Percentiles rank a stretch among this genome's conserved stretches.
Evolutionary conservation across 2,797 vertebrate species (phyloP).

Genomic region (Sparidentex hasta): DNA sequence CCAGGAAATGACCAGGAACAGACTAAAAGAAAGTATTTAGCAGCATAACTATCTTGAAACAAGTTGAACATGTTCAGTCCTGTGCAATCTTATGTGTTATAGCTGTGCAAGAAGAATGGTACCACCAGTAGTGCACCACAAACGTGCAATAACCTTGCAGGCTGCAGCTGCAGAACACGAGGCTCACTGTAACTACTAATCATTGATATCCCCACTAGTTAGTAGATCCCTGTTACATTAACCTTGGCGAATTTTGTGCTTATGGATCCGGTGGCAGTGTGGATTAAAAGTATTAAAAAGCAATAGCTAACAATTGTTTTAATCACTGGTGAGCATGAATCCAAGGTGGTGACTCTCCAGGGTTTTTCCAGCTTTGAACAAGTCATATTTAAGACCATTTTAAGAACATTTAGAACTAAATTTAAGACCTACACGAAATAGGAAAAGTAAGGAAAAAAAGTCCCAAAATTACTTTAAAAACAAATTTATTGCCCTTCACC

Average conservation of each 20-base stretch:
- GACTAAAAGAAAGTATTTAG: not conserved
- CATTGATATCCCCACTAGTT: not conserved
- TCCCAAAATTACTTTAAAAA: too few relatives aligned
- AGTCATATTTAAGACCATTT: too few relatives aligned
- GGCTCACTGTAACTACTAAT: not conserved
- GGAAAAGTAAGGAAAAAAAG: too few relatives aligned
- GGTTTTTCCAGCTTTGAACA: too few relatives aligned
- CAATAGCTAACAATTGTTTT: slow-evolving; percentile 2
- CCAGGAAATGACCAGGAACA: not conserved
- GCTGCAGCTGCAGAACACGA: not conserved
- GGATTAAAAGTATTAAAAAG: slow-evolving; percentile 5
- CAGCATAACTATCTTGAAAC: slow-evolving; percentile 1
- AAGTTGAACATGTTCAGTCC: not conserved
- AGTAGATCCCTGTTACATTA: not conserved
- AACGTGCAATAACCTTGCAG: not conserved
- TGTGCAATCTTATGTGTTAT: not conserved
- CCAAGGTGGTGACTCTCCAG: not conserved
- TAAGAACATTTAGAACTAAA: too few relatives aligned
- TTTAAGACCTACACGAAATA: too few relatives aligned
- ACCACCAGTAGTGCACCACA: not conserved
- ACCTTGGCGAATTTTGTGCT: not conserved
- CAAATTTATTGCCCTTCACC: too few relatives aligned
- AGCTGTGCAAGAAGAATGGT: not conserved
- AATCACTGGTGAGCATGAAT: slow-evolving; percentile 11
- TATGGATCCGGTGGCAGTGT: not conserved